Base-by-base conservation (phyloP, 2,113 vertebrate species). In the Crypturellus undulatus region DNA sequence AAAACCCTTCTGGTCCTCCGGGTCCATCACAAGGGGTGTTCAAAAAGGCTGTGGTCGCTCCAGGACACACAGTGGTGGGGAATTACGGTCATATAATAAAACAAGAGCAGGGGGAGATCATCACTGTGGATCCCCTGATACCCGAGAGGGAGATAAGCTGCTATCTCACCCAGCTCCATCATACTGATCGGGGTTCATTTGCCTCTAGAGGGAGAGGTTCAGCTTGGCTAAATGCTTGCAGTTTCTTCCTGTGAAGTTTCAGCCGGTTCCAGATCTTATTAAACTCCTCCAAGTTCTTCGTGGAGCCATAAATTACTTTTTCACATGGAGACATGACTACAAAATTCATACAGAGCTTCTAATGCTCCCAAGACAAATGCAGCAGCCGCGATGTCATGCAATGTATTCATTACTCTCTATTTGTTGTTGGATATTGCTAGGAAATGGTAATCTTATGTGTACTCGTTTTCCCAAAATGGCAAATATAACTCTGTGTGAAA, bases 291-390 rank as follows among this genome's bases (percentile, higher is more conserved):
- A 6, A 32, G 34, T 51, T 54, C 58, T 90, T 88, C 43, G 65
- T 22, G 34, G 58, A 70, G 38, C 69, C 62, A 24, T 86, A 92
- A 85, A 95, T 96, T 95, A 52, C 58, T 90, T 47, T 47, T 84
- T 90, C 72, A 42, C 8, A n/a, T 43, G 76, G 72, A 84, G 92
- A 94, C 16, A 54, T 94, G 93, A 90, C 93, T 93, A 49, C 52
- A 94, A 93, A 95, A 95, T 95, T 90, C 77, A 81, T 76, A 49
- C 2, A 72, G 60, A 58, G 21, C 84, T 96, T 94, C 43, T 87
- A 69, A 54, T 0, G 0, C 69, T 94, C 92, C 92, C 90, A 71
- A 92, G 90, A 92, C 59, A 47, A 94, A 94, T 87, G 69, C 56
- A 81, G 59, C 58, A 90, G 36, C 69, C 81, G 62, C 43, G 58